Base-by-base conservation (phyloP, 2,113 vertebrate genomes). In the Rhinoptilus africanus region DNA sequence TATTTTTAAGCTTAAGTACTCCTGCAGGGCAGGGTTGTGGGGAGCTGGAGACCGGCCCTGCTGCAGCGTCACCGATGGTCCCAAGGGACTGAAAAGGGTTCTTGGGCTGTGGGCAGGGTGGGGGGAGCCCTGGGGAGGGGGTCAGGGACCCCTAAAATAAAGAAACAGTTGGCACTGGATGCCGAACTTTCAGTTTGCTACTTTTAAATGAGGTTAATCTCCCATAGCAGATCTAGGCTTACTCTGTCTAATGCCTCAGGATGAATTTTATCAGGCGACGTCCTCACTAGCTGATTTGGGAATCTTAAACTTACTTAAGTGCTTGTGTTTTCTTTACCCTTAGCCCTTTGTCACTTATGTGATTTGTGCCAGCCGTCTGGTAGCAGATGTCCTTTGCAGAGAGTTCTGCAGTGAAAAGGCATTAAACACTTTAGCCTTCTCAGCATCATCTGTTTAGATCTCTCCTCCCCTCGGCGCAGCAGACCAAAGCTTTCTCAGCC, bases 1-100 rank as follows among this genome's bases (percentile, higher is more conserved):
- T 14, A 37, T 81, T 96, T 96, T 88, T 47, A 69, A 78, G 67
- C 37, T 69, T 88, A 93, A 94, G 81, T 76, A 80, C 39, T 96
- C 75, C 26, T 71, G 64, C 60, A 89, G 79, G 62, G 35, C 53
- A 94, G 72, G 63, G 50, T 34, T 95, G 74, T 48, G 41, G 37
- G 48, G 78, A 92, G 27, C 43, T 79, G 62, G 34, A 90, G 34
- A 39, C 30, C 0, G 0, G 48, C 74, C 47, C n/a, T 30, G 19
- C 37, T 87, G 54, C 37, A 73, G 68, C 12, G 1, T 48, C 62
- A 60, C 53, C 76, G 74, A 51, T 22, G 19, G 34, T 51, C 53
- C 23, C 48, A 57, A 17, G 5, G 26, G 51, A 2, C 22, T 82
- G 69, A 72, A 77, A 75, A 14, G 41, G 43, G 30, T 53, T 47